Evolutionary conservation across 2,888 invertebrate species (phyloP), one percentile per base, ranked within the genome.

Genomic region (Choreutis nemorana): DNA sequence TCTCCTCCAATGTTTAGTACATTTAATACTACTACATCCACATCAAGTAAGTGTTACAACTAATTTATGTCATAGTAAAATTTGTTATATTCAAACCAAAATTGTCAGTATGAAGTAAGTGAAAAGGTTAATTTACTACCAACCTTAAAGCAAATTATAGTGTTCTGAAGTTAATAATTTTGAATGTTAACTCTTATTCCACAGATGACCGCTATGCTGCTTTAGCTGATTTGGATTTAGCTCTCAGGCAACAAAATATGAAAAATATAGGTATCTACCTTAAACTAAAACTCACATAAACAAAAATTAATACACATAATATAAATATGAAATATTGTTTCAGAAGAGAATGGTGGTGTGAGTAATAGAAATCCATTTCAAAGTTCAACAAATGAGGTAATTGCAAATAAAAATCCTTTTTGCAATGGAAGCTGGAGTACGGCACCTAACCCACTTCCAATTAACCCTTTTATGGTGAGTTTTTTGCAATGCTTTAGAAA

Each of bases 161-260:
- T n/a, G 2, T 23, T 23, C 23, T n/a, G 5, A 2, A 9, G 5
- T n/a, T 14, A 9, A 14, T 27, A 21, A 22, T n/a, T 29, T 30
- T 29, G 7, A 31, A 22, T 24, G 30, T 30, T 26, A 18, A 15
- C 20, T 18, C 16, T 22, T 28, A 48, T 32, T 31, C 57, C 60
- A 58, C 85, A 54, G 91, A 90, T 79, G 97, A 97, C 75, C 89
- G 93, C 44, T 97, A 97, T 75, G 96, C 97, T 41, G 96, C 97
- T 28, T 83, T 97, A 35, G 94, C 96, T 68, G 96, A 96, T 75
- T 83, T 97, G 51, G 96, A 97, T 62, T 81, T 85, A 57, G 87
- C 87, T 49, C 65, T 87, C 47, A 83, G 87, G 48, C 79, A 80
- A 39, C 83, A 84, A 49, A 78, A 81, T 37, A 60, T 66, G 57